phyloP scores from a whole-genome alignment of 2,113 vertebrate species.

The Aleadryas rufinucha region DNA sequence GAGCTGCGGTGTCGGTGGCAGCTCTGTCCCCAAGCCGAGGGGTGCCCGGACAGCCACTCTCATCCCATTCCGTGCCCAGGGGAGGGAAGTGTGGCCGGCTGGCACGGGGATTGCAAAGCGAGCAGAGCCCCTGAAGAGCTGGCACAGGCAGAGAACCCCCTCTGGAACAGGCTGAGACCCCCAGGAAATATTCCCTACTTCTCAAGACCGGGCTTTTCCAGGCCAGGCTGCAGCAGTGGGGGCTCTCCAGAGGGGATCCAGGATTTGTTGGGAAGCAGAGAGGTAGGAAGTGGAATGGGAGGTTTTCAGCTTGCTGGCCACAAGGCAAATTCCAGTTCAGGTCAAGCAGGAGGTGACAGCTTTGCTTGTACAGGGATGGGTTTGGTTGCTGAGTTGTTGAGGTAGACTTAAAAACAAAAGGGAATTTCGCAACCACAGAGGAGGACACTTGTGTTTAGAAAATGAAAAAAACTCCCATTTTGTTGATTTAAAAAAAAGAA shows the following conservation, averaged over 20 bases:
- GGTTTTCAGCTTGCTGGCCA: not conserved
- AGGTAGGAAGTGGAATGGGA: not conserved
- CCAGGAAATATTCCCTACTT: not conserved
- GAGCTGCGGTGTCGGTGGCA: not conserved
- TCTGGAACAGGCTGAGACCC: not conserved
- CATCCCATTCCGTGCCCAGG: rapidly evolving
- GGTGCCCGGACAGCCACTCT: rapidly evolving
- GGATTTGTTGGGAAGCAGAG: not conserved
- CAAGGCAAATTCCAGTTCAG: not conserved
- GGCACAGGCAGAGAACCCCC: not conserved
- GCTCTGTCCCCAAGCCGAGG: not conserved
- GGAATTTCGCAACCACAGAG: not conserved
- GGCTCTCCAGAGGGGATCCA: not conserved
- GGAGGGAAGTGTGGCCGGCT: rapidly evolving
- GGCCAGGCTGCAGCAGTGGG: not conserved
- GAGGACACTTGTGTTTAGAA: not conserved
- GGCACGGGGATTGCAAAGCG: not conserved
- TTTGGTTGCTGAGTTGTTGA: not conserved
- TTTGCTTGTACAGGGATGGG: not conserved
- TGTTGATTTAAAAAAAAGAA: not conserved
- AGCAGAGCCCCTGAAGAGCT: not conserved
- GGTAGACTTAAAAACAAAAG: not conserved
- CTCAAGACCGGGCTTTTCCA: not conserved
- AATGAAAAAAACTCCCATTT: not conserved
- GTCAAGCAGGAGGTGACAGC: not conserved